phyloP scores from a whole-genome alignment of 2,797 vertebrate species.

The Muscicapa comitata region DNA sequence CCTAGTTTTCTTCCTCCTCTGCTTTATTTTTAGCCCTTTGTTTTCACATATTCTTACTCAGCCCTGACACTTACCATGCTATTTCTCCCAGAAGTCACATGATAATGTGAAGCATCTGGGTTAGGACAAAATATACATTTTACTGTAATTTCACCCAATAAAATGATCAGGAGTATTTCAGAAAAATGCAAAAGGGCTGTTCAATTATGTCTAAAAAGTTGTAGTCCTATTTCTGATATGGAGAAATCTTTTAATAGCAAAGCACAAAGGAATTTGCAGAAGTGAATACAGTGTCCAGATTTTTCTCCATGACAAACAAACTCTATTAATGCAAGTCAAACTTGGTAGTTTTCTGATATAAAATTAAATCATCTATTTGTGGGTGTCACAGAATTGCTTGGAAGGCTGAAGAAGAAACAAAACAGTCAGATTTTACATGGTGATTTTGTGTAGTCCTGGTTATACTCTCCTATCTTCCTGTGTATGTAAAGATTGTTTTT shows the following conservation, averaged over 20 bases:
- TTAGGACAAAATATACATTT: not conserved
- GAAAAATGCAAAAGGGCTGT: not conserved
- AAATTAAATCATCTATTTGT: not conserved
- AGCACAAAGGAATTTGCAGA: not conserved
- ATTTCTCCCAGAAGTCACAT: not conserved
- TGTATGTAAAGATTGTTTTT: not conserved
- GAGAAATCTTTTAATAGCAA: not conserved
- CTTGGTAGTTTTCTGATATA: not conserved
- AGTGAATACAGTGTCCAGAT: not conserved
- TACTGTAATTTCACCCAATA: not conserved
- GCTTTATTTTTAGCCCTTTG: constrained; percentile 31
- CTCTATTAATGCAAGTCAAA: not conserved
- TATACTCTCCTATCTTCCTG: not conserved
- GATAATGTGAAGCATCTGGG: not conserved
- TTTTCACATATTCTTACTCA: constrained; percentile 21
- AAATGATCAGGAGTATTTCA: not conserved
- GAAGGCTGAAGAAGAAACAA: not conserved
- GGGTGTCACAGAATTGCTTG: not conserved
- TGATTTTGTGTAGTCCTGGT: not conserved
- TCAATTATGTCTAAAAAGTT: not conserved
- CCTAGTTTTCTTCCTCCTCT: not conserved
- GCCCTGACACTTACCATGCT: not conserved
- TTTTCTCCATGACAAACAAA: not conserved
- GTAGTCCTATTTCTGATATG: not conserved
- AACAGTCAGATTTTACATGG: not conserved